Evolutionary conservation across 1,140 invertebrate genomes (phyloP).

Genomic region (Solen grandis): DNA sequence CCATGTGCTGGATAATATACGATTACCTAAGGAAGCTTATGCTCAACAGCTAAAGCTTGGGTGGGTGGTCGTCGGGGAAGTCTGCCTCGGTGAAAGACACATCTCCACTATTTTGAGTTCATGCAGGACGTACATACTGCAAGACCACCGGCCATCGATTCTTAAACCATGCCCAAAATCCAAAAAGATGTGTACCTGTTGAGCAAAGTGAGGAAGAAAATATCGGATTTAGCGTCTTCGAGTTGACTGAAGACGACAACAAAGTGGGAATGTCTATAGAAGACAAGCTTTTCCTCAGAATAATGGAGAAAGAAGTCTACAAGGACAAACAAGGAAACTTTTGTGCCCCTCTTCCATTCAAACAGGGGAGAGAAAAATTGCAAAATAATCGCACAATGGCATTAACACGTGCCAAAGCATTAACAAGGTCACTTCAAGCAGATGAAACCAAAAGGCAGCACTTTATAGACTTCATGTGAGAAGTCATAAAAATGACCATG

Average conservation of each 20-base stretch:
- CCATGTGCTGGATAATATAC: constrained; percentile 36
- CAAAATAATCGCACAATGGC: constrained; percentile 41
- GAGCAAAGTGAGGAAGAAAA: constrained; percentile 6
- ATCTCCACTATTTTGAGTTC: constrained; percentile 10
- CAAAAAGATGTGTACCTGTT: too few species aligned
- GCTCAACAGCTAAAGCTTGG: constrained; percentile 51
- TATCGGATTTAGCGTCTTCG: constrained; percentile 3
- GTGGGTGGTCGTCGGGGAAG: constrained; percentile 56
- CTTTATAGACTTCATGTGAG: constrained; percentile 38
- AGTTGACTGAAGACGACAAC: constrained; percentile 31
- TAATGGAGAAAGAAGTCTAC: too few species aligned
- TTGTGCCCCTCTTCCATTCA: constrained; percentile 52
- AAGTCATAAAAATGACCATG: constrained; percentile 39
- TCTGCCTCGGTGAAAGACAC: constrained; percentile 41
- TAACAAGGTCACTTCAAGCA: constrained; percentile 14
- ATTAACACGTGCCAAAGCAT: neutral
- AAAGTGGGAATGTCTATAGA: constrained; percentile 35
- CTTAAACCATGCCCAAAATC: constrained; percentile 38
- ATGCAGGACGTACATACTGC: constrained; percentile 33
- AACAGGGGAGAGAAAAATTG: neutral
- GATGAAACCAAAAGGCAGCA: constrained; percentile 33
- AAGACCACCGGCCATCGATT: constrained; percentile 13
- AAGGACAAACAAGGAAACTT: constrained; percentile 38
- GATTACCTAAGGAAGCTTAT: constrained; percentile 4
- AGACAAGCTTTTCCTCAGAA: constrained; percentile 43